Evolutionary conservation across 2,888 invertebrate genomes (phyloP), one percentile per base, ranked within the genome.

Genomic region (Drosophila bunnanda): DNA sequence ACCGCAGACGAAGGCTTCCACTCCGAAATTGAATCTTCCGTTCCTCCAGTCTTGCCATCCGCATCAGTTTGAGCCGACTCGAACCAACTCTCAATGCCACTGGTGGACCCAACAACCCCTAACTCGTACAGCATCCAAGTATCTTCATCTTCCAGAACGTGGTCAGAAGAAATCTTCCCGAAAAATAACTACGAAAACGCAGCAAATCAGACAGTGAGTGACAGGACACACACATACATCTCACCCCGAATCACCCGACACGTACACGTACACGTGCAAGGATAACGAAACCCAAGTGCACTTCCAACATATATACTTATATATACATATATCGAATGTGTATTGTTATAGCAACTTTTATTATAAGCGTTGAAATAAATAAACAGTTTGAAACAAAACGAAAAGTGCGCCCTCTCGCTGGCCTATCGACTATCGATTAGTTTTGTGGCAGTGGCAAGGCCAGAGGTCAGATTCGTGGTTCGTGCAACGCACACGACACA

Each of bases 361-460:
- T 77, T 72, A 81, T 88, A 88, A 84, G 84, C 87, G 84, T 84
- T 84, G 89, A 86, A 88, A 79, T 86, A 88, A 88, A 88, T 86
- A 88, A 88, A 84, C 74, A 64, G 85, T 84, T 88, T 84, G 83
- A 88, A 77, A 83, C 86, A 72, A 80, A 74, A 34, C 55, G 15
- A 25, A 46, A 46, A 17, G 8, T 1, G 32, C 43, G 44, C 32
- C 17, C 55, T n/a, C 10, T 22, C 12, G 1, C 13, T 38, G 17
- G 13, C 5, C 22, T 41, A 12, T 39, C n/a, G 39, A 25, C 12
- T 28, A 17, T 36, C 30, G 39, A 41, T 41, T 30, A 15, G 13
- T n/a, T 34, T 28, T 4, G 0, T 0, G 1, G 4, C 5, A 8
- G 50, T 38, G 28, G 20, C 34, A 4, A 6, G 20, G 17, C 10